Base-by-base conservation (phyloP, 2,888 invertebrate genomes). In the Troides helena region DNA sequence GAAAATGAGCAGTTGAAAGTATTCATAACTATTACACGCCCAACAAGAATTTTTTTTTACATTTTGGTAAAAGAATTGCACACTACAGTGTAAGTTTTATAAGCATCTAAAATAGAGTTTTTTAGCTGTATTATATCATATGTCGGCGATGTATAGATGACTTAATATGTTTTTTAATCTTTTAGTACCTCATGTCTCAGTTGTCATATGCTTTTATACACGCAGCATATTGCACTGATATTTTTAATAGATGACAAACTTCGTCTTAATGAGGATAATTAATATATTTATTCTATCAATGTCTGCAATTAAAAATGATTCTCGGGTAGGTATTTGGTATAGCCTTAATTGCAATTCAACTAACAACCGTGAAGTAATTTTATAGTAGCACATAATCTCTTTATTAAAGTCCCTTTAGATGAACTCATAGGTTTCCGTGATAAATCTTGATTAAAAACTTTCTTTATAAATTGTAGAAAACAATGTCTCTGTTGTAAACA, bases 401-500 rank as follows among this genome's bases (percentile, higher is more conserved):
- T 50, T 50, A 17, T 50, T 17, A 50, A 17, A 1, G 2, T 50
- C 17, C 10, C 12, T 50, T 50, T 5, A 18, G 18, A 50, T 50
- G 18, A 50, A 14, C 18, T 50, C 2, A 50, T 50, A 18, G 4
- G 2, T 50, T 50, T 14, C 14, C 14, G 14, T 50, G 50, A 18
- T 17, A 18, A 14, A 50, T 17, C 0, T 50, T 50, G 14, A 14
- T 50, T 14, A 50, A 50, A 50, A 12, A 50, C 18, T 50, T 50
- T 17, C 14, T 50, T 50, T 14, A 50, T 14, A 12, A 14, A 50
- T 50, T 50, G 2, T 50, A 50, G 72, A 65, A 61, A 63, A 64
- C 69, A 73, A 65, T 80, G 82, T 62, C 74, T 72, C 61, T 79
- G 79, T 72, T 80, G 74, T 73, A 76, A 75, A 72, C 61, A 56